Percentiles rank a stretch among this genome's conserved stretches.
Evolutionary conservation across 2,797 vertebrate genomes (phyloP).

Genomic region (Halcyon leucocephala): DNA sequence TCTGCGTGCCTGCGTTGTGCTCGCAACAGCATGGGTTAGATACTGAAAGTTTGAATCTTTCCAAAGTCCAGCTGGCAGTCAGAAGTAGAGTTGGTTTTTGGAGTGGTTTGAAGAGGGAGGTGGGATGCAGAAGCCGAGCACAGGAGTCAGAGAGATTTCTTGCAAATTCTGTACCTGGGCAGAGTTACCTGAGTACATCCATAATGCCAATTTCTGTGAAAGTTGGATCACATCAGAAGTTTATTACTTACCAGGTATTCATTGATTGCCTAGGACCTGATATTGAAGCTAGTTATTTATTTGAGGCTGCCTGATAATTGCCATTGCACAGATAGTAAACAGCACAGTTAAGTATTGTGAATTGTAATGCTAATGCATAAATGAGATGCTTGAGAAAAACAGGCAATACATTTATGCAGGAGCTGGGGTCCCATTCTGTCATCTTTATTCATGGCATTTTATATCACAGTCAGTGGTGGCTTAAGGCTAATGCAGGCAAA

Average conservation of each 20-base stretch:
- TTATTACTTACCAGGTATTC: neutral
- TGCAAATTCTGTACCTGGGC: neutral
- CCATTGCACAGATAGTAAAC: neutral
- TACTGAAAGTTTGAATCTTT: neutral
- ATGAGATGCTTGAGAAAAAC: neutral
- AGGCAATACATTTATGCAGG: accelerated
- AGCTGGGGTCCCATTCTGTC: neutral
- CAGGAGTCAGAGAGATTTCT: neutral
- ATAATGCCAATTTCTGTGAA: neutral
- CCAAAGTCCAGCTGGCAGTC: neutral
- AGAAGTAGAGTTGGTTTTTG: neutral
- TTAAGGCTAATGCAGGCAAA: neutral
- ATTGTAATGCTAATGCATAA: neutral
- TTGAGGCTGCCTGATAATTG: neutral
- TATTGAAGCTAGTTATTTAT: neutral
- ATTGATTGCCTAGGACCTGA: neutral
- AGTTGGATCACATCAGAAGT: neutral
- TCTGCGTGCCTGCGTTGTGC: neutral
- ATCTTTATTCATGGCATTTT: neutral
- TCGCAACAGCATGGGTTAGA: neutral
- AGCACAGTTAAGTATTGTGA: neutral
- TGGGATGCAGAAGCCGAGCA: neutral
- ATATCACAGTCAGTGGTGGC: neutral
- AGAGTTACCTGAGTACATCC: neutral
- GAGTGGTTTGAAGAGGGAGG: neutral